These are phyloP conservation scores for Automeris io DNA, from an alignment of 2,888 invertebrate species.

Conservation along the genomic window DNA sequence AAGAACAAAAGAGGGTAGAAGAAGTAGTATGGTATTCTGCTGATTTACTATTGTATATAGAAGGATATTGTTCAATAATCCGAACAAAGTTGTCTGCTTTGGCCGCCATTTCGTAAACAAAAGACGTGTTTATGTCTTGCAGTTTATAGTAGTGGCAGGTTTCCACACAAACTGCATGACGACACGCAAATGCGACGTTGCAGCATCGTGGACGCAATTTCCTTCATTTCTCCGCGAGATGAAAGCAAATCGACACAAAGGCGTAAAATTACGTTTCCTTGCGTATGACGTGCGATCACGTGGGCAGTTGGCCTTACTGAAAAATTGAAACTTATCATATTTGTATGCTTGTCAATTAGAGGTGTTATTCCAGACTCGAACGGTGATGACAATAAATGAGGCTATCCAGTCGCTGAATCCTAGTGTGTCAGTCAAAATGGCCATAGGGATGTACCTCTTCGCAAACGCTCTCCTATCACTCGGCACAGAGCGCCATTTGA, in stretches of 20 bases:
- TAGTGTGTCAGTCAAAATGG: slow-evolving; percentile 86
- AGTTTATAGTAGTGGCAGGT: neutral
- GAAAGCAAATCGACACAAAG: too few relatives aligned
- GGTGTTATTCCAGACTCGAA: slow-evolving; percentile 74
- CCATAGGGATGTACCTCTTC: slow-evolving; percentile 84
- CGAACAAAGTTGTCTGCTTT: too few relatives aligned
- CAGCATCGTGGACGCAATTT: neutral
- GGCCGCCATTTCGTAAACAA: too few relatives aligned
- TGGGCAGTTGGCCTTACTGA: too few relatives aligned
- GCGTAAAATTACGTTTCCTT: neutral
- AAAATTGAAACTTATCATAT: too few relatives aligned
- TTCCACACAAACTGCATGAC: neutral
- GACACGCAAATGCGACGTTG: neutral
- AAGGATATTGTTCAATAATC: too few relatives aligned
- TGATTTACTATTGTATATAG: too few relatives aligned
- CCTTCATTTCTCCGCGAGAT: neutral
- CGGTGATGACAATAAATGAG: slow-evolving; percentile 86
- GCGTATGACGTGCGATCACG: too few relatives aligned
- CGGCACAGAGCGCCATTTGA: slow-evolving; percentile 84
- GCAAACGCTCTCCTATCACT: slow-evolving; percentile 85
- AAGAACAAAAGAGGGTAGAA: too few relatives aligned
- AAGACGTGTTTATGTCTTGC: neutral
- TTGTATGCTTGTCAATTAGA: neutral
- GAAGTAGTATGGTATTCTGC: too few relatives aligned
- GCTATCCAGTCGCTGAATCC: slow-evolving; percentile 83